Conservation (phyloP, 2,888 invertebrate species). For the Tyria jacobaeae region DNA sequence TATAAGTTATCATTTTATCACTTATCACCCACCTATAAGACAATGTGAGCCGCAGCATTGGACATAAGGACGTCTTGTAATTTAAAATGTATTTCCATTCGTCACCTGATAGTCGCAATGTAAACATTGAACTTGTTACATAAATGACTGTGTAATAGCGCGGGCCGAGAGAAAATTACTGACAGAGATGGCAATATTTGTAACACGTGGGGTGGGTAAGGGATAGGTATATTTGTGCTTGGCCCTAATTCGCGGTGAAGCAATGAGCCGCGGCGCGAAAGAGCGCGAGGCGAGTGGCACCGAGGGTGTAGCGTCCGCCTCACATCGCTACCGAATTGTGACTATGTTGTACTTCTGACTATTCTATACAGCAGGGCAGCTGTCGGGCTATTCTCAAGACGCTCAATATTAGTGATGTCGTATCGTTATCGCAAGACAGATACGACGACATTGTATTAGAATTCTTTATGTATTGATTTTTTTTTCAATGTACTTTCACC, state of each 20-base stretch:
- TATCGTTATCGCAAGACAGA: slow-evolving; percentile 29
- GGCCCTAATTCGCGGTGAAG: slow-evolving; percentile 77
- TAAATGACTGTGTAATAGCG: slow-evolving; percentile 62
- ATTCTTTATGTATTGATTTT: neutral
- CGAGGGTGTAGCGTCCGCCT: slow-evolving; percentile 76
- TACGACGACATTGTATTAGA: neutral
- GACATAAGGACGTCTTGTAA: slow-evolving; percentile 42
- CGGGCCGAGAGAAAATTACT: slow-evolving; percentile 54
- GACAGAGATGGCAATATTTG: slow-evolving; percentile 60
- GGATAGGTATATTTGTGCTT: slow-evolving; percentile 67
- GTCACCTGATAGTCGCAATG: slow-evolving; percentile 65
- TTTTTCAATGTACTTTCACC: too few species aligned
- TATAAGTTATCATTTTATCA: too few species aligned
- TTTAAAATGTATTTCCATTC: slow-evolving; percentile 54
- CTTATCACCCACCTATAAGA: slow-evolving; percentile 46
- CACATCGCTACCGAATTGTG: slow-evolving; percentile 85
- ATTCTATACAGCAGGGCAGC: slow-evolving; percentile 68
- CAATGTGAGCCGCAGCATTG: slow-evolving; percentile 32
- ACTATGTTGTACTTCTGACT: slow-evolving; percentile 75
- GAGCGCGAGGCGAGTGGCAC: slow-evolving; percentile 70
- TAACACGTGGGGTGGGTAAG: slow-evolving; percentile 54
- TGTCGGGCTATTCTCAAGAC: slow-evolving; percentile 62
- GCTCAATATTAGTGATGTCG: slow-evolving; percentile 40
- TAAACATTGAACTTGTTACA: slow-evolving; percentile 81
- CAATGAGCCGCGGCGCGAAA: slow-evolving; percentile 73